phyloP scores from a whole-genome alignment of 2,797 vertebrate genomes.

The Neosilurus mollespiculum region DNA sequence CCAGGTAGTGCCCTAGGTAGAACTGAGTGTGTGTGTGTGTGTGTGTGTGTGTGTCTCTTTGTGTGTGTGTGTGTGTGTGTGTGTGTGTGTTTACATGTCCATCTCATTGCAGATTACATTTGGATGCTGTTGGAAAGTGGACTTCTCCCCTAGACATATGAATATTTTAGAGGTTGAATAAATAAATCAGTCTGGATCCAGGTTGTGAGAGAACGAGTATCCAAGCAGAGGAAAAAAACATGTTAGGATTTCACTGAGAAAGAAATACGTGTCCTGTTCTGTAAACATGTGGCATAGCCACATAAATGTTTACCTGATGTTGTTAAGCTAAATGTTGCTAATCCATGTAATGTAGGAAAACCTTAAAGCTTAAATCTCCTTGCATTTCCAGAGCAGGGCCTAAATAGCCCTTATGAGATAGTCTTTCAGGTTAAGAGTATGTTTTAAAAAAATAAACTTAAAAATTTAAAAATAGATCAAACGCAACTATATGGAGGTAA shows the following conservation, averaged over 20 bases:
- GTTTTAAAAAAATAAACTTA: background rate
- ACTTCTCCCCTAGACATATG: conserved; percentile 18
- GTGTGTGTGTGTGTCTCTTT: background rate
- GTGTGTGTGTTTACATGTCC: conserved; percentile 14
- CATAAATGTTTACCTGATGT: conserved; percentile 1
- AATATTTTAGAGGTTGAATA: conserved; percentile 46
- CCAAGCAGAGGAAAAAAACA: background rate
- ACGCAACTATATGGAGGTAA: background rate
- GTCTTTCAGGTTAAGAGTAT: background rate
- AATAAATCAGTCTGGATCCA: conserved; percentile 32
- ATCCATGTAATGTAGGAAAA: background rate
- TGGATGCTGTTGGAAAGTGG: conserved; percentile 9
- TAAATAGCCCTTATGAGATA: background rate
- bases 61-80: background rate
- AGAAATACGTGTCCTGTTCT: background rate
- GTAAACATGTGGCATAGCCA: background rate
- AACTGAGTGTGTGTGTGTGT: conserved; percentile 8
- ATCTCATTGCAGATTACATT: conserved; percentile 20
- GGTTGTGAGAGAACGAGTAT: background rate
- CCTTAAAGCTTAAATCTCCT: background rate
- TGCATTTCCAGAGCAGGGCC: background rate
- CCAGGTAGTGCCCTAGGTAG: background rate
- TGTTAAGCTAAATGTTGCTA: background rate
- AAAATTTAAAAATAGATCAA: background rate
- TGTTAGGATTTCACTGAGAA: background rate